phyloP scores from a whole-genome alignment of 1,140 invertebrate species.

The Odontomachus brunneus region DNA sequence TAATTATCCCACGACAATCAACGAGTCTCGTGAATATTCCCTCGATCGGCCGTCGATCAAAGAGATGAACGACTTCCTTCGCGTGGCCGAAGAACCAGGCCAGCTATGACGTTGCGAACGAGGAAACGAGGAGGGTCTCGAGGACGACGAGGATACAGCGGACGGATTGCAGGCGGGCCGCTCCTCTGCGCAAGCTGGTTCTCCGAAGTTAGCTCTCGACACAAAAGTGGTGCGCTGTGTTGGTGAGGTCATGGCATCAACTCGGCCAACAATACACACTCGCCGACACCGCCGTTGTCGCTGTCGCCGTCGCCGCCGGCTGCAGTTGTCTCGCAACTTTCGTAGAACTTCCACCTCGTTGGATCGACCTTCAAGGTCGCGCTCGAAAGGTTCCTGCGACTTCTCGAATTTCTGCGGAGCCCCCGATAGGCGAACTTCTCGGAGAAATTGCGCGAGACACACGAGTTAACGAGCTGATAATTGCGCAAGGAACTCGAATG shows the following conservation, averaged over 20 bases:
- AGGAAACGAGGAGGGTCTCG: conserved; percentile 5
- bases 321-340: conserved; percentile 55
- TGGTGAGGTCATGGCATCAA: conserved; percentile 67
- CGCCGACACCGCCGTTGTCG: no score
- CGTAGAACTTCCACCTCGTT: conserved; percentile 41
- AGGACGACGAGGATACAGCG: conserved; percentile 1
- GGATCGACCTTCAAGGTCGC: conserved; percentile 62
- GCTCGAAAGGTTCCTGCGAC: conserved; percentile 32
- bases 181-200: conserved; percentile 32
- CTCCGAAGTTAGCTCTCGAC: conserved; percentile 57
- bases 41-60: conserved; percentile 13
- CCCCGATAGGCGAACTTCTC: neutral
- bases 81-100: neutral
- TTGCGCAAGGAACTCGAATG: neutral
- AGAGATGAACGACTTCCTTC: conserved; percentile 45
- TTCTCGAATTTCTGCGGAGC: conserved; percentile 42
- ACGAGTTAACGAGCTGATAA: conserved; percentile 44
- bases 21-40: no score
- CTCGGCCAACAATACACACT: conserved; percentile 53
- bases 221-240: conserved; percentile 54
- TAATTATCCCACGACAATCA: neutral
- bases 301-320: neutral
- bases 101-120: neutral
- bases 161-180: neutral
- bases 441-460: conserved; percentile 26